Evolutionary conservation across 2,888 invertebrate species (phyloP), one percentile per base, ranked within the genome.

Genomic region (Allacma fusca): DNA sequence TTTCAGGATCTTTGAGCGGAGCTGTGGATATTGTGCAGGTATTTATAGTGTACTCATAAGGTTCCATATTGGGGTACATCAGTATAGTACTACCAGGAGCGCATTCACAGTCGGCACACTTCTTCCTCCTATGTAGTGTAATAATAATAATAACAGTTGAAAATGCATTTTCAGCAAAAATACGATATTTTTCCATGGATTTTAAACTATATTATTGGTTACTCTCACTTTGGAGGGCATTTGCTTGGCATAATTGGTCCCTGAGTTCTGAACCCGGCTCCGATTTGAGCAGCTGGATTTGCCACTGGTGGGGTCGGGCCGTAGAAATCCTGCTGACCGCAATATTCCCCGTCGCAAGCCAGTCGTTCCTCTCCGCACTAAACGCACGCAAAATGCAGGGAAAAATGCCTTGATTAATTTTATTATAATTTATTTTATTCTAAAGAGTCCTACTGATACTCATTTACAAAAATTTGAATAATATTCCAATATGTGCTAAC

Each of bases 21-120:
- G 71, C 59, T 21, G 71, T 72, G 9, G 71, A 57, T 9, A 59
- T 72, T 1, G 71, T 72, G 21, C 70, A 44, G 9, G 12, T 43
- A 44, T 70, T 70, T 26, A 57, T 57, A 28, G 29, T 59, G 71
- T 59, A 72, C 29, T 43, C 57, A 19, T 44, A 43, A 4, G 71
- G 28, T 19, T 59, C 57, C 19, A 24, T 23, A 1, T 12, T 2
- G 4, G 62, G 62, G 24, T 24, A 62, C n/a, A 13, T n/a, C 50
- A n/a, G n/a, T n/a, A 50, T 50, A 13, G 16, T 50, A 2, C 50
- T n/a, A 19, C 50, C 50, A 5, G 50, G 34, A 9, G 9, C 50
- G 50, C n/a, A 13, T 50, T 19, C 50, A 50, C 50, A 50, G 2
- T 19, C 50, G 4, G 9, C 9, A 9, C 34, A 34, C 34, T 50